Evolutionary conservation across 2,113 vertebrate species (phyloP).

Genomic region (Strix uralensis): DNA sequence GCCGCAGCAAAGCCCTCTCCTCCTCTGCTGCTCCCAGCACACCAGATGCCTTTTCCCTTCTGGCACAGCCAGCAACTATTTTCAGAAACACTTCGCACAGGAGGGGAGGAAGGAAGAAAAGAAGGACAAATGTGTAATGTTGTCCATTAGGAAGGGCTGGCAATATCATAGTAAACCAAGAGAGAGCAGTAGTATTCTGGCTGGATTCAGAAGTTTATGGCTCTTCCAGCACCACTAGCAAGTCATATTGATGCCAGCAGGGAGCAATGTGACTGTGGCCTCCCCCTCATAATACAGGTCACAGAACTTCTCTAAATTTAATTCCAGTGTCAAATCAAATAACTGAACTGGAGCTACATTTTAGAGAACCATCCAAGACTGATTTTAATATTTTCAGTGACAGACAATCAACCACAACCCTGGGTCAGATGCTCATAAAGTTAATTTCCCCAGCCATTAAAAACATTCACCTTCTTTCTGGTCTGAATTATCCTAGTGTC

Average conservation of each 20-base stretch:
- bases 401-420: background rate
- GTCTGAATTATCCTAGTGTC: slow-evolving; percentile 31
- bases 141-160: background rate
- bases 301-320: background rate
- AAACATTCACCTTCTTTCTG: slow-evolving; percentile 51
- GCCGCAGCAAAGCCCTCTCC: background rate
- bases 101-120: background rate
- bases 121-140: fast-evolving
- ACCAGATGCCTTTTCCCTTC: background rate
- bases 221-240: background rate
- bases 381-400: slow-evolving; percentile 23
- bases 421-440: slow-evolving; percentile 17
- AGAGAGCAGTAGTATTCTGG: background rate
- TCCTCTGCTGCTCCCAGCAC: background rate
- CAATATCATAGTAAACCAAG: background rate
- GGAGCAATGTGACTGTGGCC: background rate
- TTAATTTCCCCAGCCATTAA: slow-evolving; percentile 25
- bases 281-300: background rate
- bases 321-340: slow-evolving; percentile 17
- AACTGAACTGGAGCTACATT: background rate
- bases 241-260: background rate
- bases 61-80: background rate
- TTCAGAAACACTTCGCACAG: background rate
- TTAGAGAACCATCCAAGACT: background rate
- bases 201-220: background rate